Evolutionary conservation across 2,113 vertebrate genomes (phyloP).

Genomic region (Epinephelus moara): DNA sequence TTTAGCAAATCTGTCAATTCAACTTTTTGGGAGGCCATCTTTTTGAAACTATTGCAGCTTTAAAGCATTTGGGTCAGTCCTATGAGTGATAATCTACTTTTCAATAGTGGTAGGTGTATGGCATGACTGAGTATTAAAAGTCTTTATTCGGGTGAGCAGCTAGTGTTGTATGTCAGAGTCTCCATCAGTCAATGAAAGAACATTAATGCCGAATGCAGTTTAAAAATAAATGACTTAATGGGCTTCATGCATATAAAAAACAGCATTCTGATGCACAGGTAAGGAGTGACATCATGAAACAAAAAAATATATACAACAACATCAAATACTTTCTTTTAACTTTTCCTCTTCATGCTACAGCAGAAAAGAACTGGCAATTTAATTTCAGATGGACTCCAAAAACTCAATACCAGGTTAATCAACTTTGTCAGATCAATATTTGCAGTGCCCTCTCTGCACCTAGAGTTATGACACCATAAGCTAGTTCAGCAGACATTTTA

Average conservation of each 20-base stretch:
- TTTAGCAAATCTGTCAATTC: too few relatives aligned
- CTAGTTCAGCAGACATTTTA: not conserved
- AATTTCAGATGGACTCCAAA: not conserved
- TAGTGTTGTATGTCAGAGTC: too few relatives aligned
- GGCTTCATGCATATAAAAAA: not conserved
- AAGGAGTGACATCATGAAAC: too few relatives aligned
- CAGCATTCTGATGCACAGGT: not conserved
- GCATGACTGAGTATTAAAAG: too few relatives aligned
- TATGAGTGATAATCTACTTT: too few relatives aligned
- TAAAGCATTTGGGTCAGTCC: too few relatives aligned
- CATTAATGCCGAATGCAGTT: not conserved
- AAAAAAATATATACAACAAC: not conserved
- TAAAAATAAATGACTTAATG: not conserved
- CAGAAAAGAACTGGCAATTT: not conserved
- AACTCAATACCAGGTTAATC: conserved; percentile 7
- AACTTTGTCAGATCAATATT: conserved; percentile 9
- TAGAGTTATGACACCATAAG: not conserved
- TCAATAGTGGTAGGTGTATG: too few relatives aligned
- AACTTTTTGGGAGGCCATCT: too few relatives aligned
- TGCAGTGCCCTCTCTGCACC: not conserved
- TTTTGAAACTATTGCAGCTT: too few relatives aligned
- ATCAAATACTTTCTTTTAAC: not conserved
- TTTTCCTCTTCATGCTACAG: not conserved
- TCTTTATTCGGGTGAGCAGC: too few relatives aligned
- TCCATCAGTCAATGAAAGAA: too few relatives aligned